Conservation (phyloP, 2,797 vertebrate species). For the Chelidonichthys spinosus region DNA sequence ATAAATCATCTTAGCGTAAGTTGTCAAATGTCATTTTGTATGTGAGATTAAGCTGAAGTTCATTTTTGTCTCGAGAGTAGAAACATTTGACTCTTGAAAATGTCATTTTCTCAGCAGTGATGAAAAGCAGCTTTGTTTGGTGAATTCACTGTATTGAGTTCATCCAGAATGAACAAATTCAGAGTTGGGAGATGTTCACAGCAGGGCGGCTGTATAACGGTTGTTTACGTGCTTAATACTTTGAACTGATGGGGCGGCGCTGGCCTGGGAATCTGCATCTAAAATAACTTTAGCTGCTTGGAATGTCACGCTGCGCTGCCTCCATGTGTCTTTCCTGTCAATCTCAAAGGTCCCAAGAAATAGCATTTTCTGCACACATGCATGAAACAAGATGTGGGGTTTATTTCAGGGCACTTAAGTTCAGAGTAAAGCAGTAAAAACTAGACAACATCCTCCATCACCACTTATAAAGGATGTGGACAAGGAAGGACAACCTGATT, state of each 20-base stretch:
- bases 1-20: conserved; percentile 26
- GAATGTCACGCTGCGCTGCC: conserved; percentile 5
- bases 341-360: conserved; percentile 4
- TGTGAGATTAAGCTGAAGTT: conserved; percentile 26
- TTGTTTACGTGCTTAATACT: neutral
- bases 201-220: neutral
- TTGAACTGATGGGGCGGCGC: neutral
- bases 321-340: conserved; percentile 28
- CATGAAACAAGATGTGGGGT: neutral
- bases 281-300: conserved; percentile 11
- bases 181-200: neutral
- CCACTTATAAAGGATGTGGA: neutral
- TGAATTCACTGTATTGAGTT: conserved; percentile 5
- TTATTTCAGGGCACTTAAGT: neutral
- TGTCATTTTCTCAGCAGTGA: conserved; percentile 51
- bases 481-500: too few relatives aligned
- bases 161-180: neutral
- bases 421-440: neutral
- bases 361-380: neutral
- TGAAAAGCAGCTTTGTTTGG: conserved; percentile 51
- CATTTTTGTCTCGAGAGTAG: conserved; percentile 22
- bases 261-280: conserved; percentile 22
- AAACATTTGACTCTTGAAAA: conserved; percentile 42
- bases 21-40: conserved; percentile 31
- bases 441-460: neutral